A percentile compares a stretch with the other conserved stretches of the same genome.
phyloP scores from a whole-genome alignment of 1,140 invertebrate species.

The Caenorhabditis briggsae region DNA sequence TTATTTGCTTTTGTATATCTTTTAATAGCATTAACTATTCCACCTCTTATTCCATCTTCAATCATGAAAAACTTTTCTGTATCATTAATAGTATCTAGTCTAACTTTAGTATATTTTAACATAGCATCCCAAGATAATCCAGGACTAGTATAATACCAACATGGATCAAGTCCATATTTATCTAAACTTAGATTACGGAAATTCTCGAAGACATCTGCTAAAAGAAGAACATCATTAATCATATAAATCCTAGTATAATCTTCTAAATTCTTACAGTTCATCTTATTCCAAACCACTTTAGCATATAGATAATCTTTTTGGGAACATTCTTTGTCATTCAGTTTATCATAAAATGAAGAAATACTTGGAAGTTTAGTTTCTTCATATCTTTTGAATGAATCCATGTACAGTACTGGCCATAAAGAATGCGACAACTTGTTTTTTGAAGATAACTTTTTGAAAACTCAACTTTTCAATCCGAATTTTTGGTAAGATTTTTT shows the following conservation, averaged over 20 bases:
- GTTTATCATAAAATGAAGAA: slow-evolving; percentile 68
- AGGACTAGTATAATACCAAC: slow-evolving; percentile 71
- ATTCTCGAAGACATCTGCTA: slow-evolving; percentile 73
- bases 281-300: slow-evolving; percentile 66
- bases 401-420: too few species aligned
- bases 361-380: slow-evolving; percentile 70
- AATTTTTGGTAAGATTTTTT: too few species aligned
- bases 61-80: slow-evolving; percentile 64
- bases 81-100: slow-evolving; percentile 65
- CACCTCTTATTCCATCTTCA: too few species aligned
- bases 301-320: slow-evolving; percentile 70
- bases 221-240: slow-evolving; percentile 65
- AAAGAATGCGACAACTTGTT: too few species aligned
- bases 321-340: slow-evolving; percentile 62
- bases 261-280: slow-evolving; percentile 66
- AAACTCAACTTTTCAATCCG: too few species aligned
- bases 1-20: too few species aligned
- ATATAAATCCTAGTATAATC: slow-evolving; percentile 73
- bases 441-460: too few species aligned
- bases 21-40: too few species aligned
- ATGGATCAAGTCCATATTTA: slow-evolving; percentile 72
- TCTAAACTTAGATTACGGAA: slow-evolving; percentile 68
- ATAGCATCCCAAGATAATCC: slow-evolving; percentile 73
- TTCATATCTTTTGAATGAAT: slow-evolving; percentile 68
- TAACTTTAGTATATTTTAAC: slow-evolving; percentile 68